phyloP scores from a whole-genome alignment of 2,888 invertebrate genomes.

The Zonitis immaculata region DNA sequence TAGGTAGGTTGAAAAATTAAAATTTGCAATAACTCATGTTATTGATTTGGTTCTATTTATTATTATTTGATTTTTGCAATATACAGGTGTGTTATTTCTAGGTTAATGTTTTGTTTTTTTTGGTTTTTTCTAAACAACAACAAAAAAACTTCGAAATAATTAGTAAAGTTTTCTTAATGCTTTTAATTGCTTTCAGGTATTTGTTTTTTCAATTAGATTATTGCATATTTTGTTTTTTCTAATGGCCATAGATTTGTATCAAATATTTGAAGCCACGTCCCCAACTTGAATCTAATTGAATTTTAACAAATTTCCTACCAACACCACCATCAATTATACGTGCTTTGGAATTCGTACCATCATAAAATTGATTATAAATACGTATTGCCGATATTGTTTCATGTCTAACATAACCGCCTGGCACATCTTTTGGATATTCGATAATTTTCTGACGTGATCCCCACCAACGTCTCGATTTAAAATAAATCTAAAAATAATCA shows the following conservation, averaged over 20 bases:
- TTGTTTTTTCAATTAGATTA: too few relatives aligned
- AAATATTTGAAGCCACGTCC: conserved; percentile 11
- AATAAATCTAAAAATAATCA: conserved; percentile 3
- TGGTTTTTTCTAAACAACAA: too few relatives aligned
- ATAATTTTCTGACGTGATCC: conserved; percentile 4
- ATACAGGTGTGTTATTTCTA: too few relatives aligned
- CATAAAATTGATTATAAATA: conserved; percentile 12
- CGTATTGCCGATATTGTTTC: conserved; percentile 10
- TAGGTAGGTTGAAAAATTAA: too few relatives aligned
- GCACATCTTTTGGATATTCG: conserved; percentile 11
- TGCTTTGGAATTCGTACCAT: conserved; percentile 4
- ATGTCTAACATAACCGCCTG: conserved; percentile 6
- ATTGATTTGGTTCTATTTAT: too few relatives aligned
- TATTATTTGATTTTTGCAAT: too few relatives aligned
- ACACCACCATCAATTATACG: conserved; percentile 10
- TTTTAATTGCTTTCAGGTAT: too few relatives aligned
- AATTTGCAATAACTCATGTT: too few relatives aligned
- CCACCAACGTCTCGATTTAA: conserved; percentile 10
- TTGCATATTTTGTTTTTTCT: too few relatives aligned
- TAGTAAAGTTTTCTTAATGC: too few relatives aligned
- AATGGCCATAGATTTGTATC: conserved; percentile 13
- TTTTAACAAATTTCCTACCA: conserved; percentile 11
- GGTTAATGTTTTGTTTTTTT: too few relatives aligned
- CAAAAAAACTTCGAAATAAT: too few relatives aligned
- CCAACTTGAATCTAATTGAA: conserved; percentile 7